Percentiles rank a stretch among this genome's conserved stretches.
phyloP scores from a whole-genome alignment of 1,140 invertebrate genomes.

The Euglossa dilemma region DNA sequence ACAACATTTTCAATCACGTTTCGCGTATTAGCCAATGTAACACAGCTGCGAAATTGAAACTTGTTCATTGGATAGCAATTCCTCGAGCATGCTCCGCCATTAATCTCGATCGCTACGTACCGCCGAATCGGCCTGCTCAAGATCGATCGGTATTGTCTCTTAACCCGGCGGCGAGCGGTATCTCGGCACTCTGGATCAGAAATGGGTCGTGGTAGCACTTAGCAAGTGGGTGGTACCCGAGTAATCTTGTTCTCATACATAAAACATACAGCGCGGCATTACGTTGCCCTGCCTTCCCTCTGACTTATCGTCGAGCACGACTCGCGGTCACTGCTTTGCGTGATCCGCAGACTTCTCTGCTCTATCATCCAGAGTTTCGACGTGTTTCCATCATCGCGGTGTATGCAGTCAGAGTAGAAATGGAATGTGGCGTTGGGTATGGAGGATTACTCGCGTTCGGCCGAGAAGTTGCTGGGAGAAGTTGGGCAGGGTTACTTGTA shows the following conservation, averaged over 20 bases:
- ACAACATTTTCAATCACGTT: background rate
- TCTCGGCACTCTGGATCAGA: background rate
- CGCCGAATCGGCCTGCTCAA: constrained; percentile 2
- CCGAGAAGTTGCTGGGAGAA: too few relatives aligned
- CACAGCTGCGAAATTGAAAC: background rate
- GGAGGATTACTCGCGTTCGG: background rate
- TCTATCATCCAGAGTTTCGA: background rate
- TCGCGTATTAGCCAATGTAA: background rate
- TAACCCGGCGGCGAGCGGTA: background rate
- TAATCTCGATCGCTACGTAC: constrained; percentile 7
- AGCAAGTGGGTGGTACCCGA: constrained; percentile 68
- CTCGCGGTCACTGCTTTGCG: constrained; percentile 26
- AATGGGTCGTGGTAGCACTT: constrained; percentile 53
- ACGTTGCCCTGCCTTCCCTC: constrained; percentile 47
- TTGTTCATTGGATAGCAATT: background rate
- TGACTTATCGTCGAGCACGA: constrained; percentile 46
- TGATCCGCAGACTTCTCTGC: background rate
- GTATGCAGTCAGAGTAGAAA: background rate
- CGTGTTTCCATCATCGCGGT: background rate
- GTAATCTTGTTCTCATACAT: constrained; percentile 73
- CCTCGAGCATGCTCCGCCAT: background rate
- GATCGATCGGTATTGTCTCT: constrained; percentile 23
- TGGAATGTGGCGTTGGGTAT: background rate
- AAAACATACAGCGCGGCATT: constrained; percentile 69
- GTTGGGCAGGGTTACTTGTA: background rate